Evolutionary conservation across 2,888 invertebrate species (phyloP), one percentile per base, ranked within the genome.

Genomic region (Chymomyza fuscimana): DNA sequence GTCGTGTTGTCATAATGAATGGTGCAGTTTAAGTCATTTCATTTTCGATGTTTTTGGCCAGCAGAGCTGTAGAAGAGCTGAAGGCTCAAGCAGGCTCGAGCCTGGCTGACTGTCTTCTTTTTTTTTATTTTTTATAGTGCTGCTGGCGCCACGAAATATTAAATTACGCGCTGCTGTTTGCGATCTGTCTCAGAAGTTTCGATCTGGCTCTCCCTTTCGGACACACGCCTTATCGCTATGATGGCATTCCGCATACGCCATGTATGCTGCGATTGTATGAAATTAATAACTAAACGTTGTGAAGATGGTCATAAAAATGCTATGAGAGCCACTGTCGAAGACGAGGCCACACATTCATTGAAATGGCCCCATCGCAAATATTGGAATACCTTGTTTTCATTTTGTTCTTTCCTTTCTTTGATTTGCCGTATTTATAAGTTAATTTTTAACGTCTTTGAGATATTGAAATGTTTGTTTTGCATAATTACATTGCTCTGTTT

Each of bases 1-100:
- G 84, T 86, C 89, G 90, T 90, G 90, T 90, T 89, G 89, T 89
- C 90, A 90, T 90, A 90, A 90, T 90, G 90, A 90, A 90, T 90
- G 90, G 90, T 78, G 84, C 88, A 87, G 88, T 88, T 89, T 82
- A 88, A 89, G 88, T 90, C 89, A 90, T 90, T 90, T 90, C 89
- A 90, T 90, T 90, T 90, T 88, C 85, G 74, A 78, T 78, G 66
- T 69, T 67, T 58, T 66, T 76, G 79, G 82, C 61, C 46, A 40
- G 2, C 32, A 10, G 5, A 22, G 40, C 10, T 29, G 25, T 5
- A 19, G 9, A 58, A 10, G 29, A 7, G 54, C 66, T 29, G n/a
- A 6, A 19, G 67, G 69, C 59, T 64, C 67, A 64, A 52, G 50
- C 67, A 59, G 69, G 70, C 68, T 71, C 69, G 74, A 67, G 66